A percentile compares a stretch with the other conserved stretches of the same genome.
Conservation (phyloP, 2,113 vertebrate species). For the Cettia cetti region DNA sequence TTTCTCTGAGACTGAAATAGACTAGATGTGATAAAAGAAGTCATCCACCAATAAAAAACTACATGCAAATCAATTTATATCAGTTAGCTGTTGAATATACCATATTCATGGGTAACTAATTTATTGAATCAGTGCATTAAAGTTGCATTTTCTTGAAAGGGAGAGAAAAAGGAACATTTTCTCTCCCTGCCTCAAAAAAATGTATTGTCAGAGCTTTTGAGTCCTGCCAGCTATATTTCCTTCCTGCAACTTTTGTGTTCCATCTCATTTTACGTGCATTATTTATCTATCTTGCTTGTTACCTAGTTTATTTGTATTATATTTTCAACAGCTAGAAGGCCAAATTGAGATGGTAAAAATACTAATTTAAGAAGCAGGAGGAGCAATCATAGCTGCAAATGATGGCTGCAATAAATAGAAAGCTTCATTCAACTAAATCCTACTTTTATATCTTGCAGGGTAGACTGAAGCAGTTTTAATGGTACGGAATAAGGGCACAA, state of each 20-base stretch:
- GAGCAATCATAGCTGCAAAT: conserved; percentile 29
- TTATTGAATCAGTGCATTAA: neutral
- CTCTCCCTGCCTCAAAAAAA: neutral
- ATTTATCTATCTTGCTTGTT: neutral
- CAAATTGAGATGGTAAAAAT: conserved; percentile 10
- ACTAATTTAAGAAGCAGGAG: conserved; percentile 15
- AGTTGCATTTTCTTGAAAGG: neutral
- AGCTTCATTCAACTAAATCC: conserved; percentile 29
- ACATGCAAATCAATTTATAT: neutral
- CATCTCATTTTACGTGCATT: neutral
- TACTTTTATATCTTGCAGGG: conserved; percentile 13
- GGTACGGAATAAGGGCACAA: neutral
- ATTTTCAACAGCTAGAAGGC: neutral
- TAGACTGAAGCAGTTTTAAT: conserved; percentile 39
- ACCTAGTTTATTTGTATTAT: neutral
- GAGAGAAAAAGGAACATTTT: neutral
- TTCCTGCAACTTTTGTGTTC: neutral
- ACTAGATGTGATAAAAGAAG: neutral
- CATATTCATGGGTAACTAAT: neutral
- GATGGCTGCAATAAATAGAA: conserved; percentile 41
- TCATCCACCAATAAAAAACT: neutral
- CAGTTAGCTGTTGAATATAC: neutral
- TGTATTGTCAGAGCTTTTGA: neutral
- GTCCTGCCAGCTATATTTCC: neutral
- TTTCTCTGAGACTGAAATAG: neutral